Conservation (phyloP, 2,888 invertebrate species). For the Caenorhabditis sinica region DNA sequence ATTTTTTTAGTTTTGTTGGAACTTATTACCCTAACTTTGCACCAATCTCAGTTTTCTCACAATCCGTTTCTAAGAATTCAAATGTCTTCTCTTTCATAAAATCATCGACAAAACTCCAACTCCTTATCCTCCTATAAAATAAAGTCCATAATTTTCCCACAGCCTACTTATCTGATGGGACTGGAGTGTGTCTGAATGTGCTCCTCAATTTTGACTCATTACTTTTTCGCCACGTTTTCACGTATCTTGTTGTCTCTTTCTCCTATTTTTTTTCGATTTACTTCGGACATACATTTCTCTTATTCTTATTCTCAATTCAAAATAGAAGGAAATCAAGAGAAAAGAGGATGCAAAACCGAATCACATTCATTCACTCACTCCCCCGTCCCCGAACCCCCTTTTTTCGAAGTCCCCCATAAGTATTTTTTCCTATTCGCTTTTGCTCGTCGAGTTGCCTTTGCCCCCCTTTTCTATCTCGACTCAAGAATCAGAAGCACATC, state of each 20-base stretch:
- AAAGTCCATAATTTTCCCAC: constrained; percentile 17
- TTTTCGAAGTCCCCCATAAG: constrained; percentile 15
- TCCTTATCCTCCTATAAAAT: constrained; percentile 14
- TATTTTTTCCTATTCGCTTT: constrained; percentile 41
- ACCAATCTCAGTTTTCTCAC: too few relatives aligned
- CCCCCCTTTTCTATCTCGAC: constrained; percentile 24
- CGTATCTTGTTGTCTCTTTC: background rate
- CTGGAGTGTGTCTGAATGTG: constrained; percentile 26
- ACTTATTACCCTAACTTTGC: too few relatives aligned
- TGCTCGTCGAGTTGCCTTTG: constrained; percentile 37
- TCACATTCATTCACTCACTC: constrained; percentile 42
- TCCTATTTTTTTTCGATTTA: background rate
- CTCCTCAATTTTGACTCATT: constrained; percentile 18
- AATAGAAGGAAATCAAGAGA: constrained; percentile 33
- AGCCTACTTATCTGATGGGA: constrained; percentile 18
- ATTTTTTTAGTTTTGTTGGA: too few relatives aligned
- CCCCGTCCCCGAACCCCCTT: constrained; percentile 10
- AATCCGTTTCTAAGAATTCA: background rate
- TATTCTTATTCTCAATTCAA: background rate
- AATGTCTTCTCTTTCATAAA: background rate
- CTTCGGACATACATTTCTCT: constrained; percentile 17
- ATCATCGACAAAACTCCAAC: background rate
- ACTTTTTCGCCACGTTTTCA: constrained; percentile 12
- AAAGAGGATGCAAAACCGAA: constrained; percentile 22
- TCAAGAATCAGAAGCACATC: constrained; percentile 31